These are phyloP conservation scores for Lepeophtheirus nordmannii DNA, from an alignment of 2,888 invertebrate genomes.

Conservation along the genomic window DNA sequence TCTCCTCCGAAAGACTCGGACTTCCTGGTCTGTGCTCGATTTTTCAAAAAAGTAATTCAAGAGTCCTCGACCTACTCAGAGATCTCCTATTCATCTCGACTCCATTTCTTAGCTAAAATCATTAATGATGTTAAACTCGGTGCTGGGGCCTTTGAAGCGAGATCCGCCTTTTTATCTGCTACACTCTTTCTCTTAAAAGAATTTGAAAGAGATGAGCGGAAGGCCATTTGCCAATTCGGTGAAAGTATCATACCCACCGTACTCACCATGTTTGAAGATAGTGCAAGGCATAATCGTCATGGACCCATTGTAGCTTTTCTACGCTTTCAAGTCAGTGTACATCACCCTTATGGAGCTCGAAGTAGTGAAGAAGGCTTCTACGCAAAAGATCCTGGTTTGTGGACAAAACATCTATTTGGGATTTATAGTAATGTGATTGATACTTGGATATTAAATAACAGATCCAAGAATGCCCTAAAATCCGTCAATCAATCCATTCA, in stretches of 20 bases:
- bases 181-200: constrained; percentile 31
- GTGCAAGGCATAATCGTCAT: constrained; percentile 26
- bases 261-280: constrained; percentile 35
- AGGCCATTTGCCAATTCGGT: constrained; percentile 41
- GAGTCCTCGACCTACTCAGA: neutral
- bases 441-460: neutral
- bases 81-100: neutral
- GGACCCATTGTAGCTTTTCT: constrained; percentile 38
- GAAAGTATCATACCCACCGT: constrained; percentile 38
- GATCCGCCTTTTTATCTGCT: neutral
- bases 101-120: neutral
- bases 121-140: neutral
- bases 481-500: neutral
- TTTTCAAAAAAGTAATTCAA: neutral
- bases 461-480: neutral
- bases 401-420: neutral
- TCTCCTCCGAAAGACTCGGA: neutral
- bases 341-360: constrained; percentile 39
- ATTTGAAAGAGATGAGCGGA: constrained; percentile 41
- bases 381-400: neutral
- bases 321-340: constrained; percentile 39
- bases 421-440: constrained; percentile 9
- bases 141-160: neutral
- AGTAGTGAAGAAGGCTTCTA: constrained; percentile 30
- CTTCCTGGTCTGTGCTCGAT: neutral